Evolutionary conservation across 2,888 invertebrate genomes (phyloP).

Genomic region (Meiosimyza decipiens): DNA sequence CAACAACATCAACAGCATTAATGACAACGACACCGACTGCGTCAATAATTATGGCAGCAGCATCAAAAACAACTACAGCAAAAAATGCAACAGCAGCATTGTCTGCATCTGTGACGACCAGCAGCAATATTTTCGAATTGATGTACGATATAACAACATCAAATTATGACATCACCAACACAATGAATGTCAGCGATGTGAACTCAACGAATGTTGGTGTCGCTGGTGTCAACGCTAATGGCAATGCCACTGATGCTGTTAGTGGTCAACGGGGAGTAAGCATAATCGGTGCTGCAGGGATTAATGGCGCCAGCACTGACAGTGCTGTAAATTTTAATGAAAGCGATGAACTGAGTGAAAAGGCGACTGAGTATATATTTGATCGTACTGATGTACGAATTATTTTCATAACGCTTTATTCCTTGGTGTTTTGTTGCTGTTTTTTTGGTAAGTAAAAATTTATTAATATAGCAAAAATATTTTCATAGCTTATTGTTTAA

Average conservation of each 20-base stretch:
- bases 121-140: too few relatives aligned
- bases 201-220: constrained; percentile 21
- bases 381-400: constrained; percentile 79
- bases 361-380: constrained; percentile 76
- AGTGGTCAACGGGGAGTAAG: background rate
- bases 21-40: constrained; percentile 24
- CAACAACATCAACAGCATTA: background rate
- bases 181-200: background rate
- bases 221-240: constrained; percentile 23
- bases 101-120: too few relatives aligned
- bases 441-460: constrained; percentile 79
- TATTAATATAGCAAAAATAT: too few relatives aligned
- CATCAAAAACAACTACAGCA: constrained; percentile 31
- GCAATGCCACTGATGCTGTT: background rate
- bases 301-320: constrained; percentile 20
- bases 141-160: too few relatives aligned
- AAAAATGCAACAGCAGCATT: background rate
- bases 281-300: background rate
- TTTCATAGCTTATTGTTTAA: too few relatives aligned
- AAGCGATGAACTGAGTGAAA: constrained; percentile 51
- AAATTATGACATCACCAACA: too few relatives aligned
- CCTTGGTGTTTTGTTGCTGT: constrained; percentile 83
- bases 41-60: constrained; percentile 31
- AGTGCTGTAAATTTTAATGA: constrained; percentile 27
- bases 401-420: constrained; percentile 80